phyloP scores from a whole-genome alignment of 2,113 vertebrate genomes.

The Osmerus eperlanus region DNA sequence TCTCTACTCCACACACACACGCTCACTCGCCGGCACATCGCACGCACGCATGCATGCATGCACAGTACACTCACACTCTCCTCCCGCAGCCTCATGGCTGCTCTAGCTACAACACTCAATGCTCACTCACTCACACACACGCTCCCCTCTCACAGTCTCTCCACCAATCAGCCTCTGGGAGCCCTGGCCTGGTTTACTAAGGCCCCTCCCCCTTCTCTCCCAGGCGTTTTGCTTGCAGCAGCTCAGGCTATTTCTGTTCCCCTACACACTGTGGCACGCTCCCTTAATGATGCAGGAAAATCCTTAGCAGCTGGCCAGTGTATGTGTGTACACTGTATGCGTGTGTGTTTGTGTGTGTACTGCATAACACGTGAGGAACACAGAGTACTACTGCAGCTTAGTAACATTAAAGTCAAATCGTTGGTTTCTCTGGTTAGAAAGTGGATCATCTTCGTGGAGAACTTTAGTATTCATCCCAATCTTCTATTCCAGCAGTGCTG shows the following conservation, averaged over 20 bases:
- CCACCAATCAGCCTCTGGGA: conserved; percentile 22
- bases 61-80: conserved; percentile 15
- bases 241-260: conserved; percentile 34
- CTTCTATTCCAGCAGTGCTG: no score
- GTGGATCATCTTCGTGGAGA: conserved; percentile 1
- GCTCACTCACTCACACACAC: background rate
- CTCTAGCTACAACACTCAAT: conserved; percentile 15
- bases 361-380: background rate
- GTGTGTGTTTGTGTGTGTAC: background rate
- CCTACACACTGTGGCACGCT: conserved; percentile 19
- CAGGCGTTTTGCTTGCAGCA: conserved; percentile 18
- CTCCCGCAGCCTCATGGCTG: background rate
- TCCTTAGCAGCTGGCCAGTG: conserved; percentile 10
- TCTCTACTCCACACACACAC: conserved; percentile 17
- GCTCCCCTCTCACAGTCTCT: background rate
- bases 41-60: conserved; percentile 20
- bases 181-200: conserved; percentile 27
- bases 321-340: background rate
- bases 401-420: background rate
- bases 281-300: conserved; percentile 31
- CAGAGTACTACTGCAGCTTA: background rate
- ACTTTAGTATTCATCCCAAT: background rate
- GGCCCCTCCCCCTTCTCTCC: conserved; percentile 14
- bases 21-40: conserved; percentile 21
- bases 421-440: background rate